Base-by-base conservation (phyloP, 2,113 vertebrate genomes). In the Callipepla squamata region DNA sequence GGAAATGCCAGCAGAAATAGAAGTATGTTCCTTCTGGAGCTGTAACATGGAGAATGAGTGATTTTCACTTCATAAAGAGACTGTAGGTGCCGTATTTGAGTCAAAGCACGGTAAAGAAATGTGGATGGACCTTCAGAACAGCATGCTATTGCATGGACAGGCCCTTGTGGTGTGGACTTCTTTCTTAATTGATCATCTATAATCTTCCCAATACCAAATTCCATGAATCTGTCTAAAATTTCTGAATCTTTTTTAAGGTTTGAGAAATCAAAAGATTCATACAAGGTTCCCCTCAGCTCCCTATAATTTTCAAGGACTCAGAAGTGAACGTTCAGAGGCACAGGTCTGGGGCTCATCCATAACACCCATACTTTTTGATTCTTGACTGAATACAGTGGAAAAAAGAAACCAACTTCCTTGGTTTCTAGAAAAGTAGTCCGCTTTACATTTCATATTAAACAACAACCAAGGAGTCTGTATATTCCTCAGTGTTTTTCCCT, bases 1-100 rank as follows among this genome's bases (percentile, higher is more conserved):
- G 68, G 72, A 94, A 94, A 91, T 45, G 87, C 42, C 72, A 16
- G 68, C 85, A 80, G 94, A 87, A 80, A 69, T 69, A 53, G 87
- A 63, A 94, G 32, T 34, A 12, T 0, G 0, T 42, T 74, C 73
- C 69, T 63, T 44, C 50, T 63, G 84, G 81, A 92, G 68, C 28
- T 87, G 55, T 13, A 45, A 63, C 53, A 45, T 44, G 34, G 68
- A 77, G 47, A 66, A 36, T 15, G 28, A 63, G 34, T 30, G 32
- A 1, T 68, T 80, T 85, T 17, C 6, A 21, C 18, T 59, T 78
- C 59, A 51, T 75, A 74, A 82, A 83, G 22, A 62, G 38, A 25
- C 20, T 55, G 55, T 8, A 63, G 30, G 8, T 47, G 50, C 1
- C 73, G 28, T 22, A 25, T 11, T 67, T 25, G n/a, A 51, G 34